Evolutionary conservation across 2,797 vertebrate genomes (phyloP).

Genomic region (Odontamblyopus rebecca): DNA sequence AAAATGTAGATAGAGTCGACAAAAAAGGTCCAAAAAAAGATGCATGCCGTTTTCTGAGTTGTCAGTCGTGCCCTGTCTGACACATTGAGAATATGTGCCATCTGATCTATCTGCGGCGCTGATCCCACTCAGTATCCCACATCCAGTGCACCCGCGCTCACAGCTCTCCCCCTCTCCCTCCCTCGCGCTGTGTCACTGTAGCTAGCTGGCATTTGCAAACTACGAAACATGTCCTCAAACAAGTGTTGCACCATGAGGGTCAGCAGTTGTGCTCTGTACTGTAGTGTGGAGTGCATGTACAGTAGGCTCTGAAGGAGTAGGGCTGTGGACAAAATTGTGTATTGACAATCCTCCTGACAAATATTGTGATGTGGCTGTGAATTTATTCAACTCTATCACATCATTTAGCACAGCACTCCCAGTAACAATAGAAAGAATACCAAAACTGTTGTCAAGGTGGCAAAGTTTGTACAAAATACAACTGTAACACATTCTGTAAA

Average conservation of each 20-base stretch:
- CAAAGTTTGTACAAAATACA: no score
- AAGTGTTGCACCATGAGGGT: conserved; percentile 44
- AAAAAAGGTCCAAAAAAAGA: conserved; percentile 35
- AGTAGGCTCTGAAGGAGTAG: not conserved
- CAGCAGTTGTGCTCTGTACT: conserved; percentile 18
- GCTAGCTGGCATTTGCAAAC: conserved; percentile 75
- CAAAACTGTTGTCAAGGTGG: no score
- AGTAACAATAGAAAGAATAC: no score
- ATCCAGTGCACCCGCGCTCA: conserved; percentile 71
- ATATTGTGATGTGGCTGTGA: not conserved
- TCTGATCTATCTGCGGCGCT: conserved; percentile 70
- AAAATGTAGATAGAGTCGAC: conserved; percentile 27
- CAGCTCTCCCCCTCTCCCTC: conserved; percentile 69
- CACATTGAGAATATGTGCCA: conserved; percentile 64
- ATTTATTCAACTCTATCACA: not conserved
- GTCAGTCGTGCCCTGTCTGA: conserved; percentile 45
- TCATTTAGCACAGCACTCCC: no score
- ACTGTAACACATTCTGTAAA: no score
- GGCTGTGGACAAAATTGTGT: not conserved
- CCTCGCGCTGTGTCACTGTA: conserved; percentile 67
- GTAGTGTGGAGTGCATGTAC: conserved; percentile 10
- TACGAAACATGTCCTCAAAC: conserved; percentile 51
- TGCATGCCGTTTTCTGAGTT: conserved; percentile 39
- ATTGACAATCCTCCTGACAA: not conserved
- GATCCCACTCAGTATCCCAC: conserved; percentile 71